These are phyloP conservation scores for Acanthosepion esculentum DNA, from an alignment of 2,888 invertebrate species.

Conservation along the genomic window DNA sequence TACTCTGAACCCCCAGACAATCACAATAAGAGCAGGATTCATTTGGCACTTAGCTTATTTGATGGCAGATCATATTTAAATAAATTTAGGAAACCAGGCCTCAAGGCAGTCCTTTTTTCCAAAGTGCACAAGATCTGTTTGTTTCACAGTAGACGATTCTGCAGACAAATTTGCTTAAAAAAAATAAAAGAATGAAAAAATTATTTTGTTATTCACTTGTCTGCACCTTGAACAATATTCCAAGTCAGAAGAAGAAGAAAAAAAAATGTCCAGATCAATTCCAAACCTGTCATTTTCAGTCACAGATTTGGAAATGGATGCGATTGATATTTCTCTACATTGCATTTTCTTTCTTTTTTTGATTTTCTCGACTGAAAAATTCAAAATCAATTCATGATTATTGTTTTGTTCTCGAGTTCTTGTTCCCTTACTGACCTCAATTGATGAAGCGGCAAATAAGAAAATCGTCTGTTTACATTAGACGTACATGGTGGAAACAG, in stretches of 20 bases:
- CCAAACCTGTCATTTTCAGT: slow-evolving; percentile 20
- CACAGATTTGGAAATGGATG: background rate
- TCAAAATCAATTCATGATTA: background rate
- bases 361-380: background rate
- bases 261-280: background rate
- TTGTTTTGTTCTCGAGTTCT: background rate
- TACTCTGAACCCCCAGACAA: background rate
- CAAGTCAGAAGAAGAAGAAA: background rate
- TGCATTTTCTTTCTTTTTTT: background rate
- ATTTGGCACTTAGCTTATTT: background rate
- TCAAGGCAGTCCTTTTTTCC: background rate
- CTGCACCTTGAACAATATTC: background rate
- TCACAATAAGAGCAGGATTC: background rate
- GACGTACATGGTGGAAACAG: background rate
- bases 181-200: background rate
- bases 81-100: background rate
- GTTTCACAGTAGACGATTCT: background rate
- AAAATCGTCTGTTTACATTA: background rate
- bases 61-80: background rate
- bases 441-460: background rate
- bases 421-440: slow-evolving; percentile 6
- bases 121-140: background rate
- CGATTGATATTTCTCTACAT: background rate
- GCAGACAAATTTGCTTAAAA: background rate
- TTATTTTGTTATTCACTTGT: background rate